Evolutionary conservation across 2,113 vertebrate genomes (phyloP).

Genomic region (Mystacornis crossleyi): DNA sequence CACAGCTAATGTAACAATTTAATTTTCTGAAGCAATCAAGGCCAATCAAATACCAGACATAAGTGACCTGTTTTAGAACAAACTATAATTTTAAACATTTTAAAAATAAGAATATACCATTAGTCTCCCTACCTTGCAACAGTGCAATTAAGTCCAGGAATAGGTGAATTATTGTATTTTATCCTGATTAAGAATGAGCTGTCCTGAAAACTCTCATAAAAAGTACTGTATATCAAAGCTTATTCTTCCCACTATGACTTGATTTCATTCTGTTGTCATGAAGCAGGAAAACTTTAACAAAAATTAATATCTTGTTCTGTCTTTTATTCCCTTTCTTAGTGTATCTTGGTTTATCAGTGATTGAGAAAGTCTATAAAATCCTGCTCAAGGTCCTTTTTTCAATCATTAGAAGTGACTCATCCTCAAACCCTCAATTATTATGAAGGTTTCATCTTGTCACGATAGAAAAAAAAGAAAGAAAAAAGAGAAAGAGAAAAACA

Average conservation of each 20-base stretch:
- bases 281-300: neutral
- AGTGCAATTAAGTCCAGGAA: slow-evolving; percentile 21
- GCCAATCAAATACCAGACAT: slow-evolving; percentile 4
- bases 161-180: neutral
- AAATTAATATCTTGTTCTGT: neutral
- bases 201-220: neutral
- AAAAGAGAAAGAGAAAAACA: neutral
- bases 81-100: slow-evolving; percentile 38
- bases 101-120: neutral
- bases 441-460: neutral
- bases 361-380: neutral
- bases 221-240: neutral
- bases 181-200: neutral
- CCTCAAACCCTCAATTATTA: neutral
- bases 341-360: neutral
- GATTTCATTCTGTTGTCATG: neutral
- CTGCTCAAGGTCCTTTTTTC: neutral
- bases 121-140: neutral
- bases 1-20: neutral
- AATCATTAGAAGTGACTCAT: neutral
- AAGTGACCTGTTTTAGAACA: neutral
- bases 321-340: neutral
- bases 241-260: neutral
- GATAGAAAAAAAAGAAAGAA: neutral
- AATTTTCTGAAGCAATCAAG: slow-evolving; percentile 33